Conservation (phyloP, 37 sponge, comb jelly and placozoan genomes). For the Crambe crambe region DNA sequence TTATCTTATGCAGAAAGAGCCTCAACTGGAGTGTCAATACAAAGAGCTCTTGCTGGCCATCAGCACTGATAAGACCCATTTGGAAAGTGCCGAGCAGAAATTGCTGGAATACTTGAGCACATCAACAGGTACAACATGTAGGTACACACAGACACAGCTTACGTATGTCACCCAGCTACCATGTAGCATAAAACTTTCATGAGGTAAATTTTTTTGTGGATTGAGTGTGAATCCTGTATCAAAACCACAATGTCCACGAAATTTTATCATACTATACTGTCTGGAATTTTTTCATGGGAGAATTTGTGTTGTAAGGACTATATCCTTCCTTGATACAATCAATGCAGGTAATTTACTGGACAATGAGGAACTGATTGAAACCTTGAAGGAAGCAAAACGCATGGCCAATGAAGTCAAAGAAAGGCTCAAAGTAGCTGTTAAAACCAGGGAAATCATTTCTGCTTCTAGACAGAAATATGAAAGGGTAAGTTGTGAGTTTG, state of each 20-base stretch:
- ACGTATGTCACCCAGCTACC: too few species aligned
- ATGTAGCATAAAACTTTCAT: too few species aligned
- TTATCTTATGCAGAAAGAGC: slow-evolving; percentile 48
- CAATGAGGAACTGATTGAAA: neutral
- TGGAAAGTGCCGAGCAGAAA: slow-evolving; percentile 45
- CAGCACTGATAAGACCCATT: slow-evolving; percentile 27
- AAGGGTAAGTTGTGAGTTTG: slow-evolving; percentile 14
- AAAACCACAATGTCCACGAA: too few species aligned
- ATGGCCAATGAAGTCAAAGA: neutral
- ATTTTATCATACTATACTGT: too few species aligned
- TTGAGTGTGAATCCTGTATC: too few species aligned
- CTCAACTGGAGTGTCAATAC: slow-evolving; percentile 44
- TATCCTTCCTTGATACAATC: neutral
- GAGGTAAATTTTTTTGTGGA: too few species aligned
- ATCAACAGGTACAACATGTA: slow-evolving; percentile 16
- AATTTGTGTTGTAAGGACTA: neutral
- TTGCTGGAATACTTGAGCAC: slow-evolving; percentile 41
- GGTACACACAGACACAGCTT: neutral
- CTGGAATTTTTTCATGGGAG: too few species aligned
- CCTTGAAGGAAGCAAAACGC: slow-evolving; percentile 1
- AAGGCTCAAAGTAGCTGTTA: neutral
- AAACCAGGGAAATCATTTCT: neutral
- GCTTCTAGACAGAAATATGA: neutral
- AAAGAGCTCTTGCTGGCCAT: slow-evolving; percentile 39
- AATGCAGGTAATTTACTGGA: neutral